Evolutionary conservation across 35 echinoderm and acorn worm genomes (phyloP).

Genomic region (Acanthaster planci): DNA sequence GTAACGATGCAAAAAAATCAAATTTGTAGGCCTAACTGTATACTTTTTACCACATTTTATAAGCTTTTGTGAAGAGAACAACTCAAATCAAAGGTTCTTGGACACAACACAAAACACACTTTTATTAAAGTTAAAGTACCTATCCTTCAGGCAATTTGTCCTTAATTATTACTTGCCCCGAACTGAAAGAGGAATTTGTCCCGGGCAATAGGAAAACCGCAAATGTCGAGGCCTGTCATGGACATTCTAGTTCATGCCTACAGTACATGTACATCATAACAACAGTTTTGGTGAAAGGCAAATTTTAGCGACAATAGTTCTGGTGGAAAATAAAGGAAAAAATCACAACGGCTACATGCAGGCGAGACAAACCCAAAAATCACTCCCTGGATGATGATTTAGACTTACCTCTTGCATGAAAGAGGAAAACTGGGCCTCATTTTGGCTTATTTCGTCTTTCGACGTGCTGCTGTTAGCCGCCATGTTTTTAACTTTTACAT

Average conservation of each 20-base stretch:
- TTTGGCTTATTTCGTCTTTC: neutral
- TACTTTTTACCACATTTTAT: no score
- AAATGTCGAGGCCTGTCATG: no score
- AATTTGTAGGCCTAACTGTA: no score
- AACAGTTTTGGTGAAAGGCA: neutral
- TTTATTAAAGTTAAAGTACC: neutral
- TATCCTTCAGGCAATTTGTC: no score
- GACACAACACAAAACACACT: neutral
- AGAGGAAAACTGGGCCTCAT: constrained; percentile 11
- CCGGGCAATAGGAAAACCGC: no score
- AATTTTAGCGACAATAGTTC: neutral
- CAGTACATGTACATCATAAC: neutral
- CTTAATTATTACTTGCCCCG: no score
- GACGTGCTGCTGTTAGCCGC: neutral
- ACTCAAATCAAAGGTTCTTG: no score
- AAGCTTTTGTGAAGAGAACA: no score
- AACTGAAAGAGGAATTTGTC: no score
- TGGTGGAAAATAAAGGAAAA: neutral
- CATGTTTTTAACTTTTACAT: neutral
- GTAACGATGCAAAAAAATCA: no score
- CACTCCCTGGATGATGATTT: neutral
- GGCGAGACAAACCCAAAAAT: neutral
- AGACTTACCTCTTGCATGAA: constrained; percentile 2
- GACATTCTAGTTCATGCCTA: neutral
- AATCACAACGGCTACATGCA: neutral